phyloP scores from a whole-genome alignment of 2,113 vertebrate species.

The Pseudorasbora parva region DNA sequence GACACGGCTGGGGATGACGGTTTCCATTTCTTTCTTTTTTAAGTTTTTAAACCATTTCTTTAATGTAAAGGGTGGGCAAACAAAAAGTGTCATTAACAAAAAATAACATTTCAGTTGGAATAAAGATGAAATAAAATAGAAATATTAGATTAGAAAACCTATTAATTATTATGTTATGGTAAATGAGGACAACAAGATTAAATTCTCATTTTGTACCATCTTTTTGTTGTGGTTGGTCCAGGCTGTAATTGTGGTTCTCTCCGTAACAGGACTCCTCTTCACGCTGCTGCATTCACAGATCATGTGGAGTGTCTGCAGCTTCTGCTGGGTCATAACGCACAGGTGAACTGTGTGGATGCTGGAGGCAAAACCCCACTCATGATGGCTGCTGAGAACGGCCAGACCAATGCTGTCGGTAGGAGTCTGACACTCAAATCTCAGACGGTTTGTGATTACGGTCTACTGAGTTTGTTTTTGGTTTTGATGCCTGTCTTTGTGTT shows the following conservation, averaged over 20 bases:
- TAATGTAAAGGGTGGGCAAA: neutral
- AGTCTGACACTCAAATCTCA: neutral
- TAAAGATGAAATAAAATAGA: neutral
- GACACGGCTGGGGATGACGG: neutral
- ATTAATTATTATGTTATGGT: neutral
- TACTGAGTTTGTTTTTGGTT: neutral
- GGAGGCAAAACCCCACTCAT: slow-evolving; percentile 94
- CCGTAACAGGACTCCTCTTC: slow-evolving; percentile 86
- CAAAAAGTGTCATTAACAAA: neutral
- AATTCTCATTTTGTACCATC: too few relatives aligned
- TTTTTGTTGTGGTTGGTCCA: neutral
- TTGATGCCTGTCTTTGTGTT: slow-evolving; percentile 13
- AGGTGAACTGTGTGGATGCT: slow-evolving; percentile 88
- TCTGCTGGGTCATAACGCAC: slow-evolving; percentile 93
- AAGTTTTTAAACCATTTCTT: neutral
- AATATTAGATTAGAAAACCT: neutral
- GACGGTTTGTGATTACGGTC: neutral
- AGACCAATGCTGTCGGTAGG: slow-evolving; percentile 95
- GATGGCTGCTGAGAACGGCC: slow-evolving; percentile 98
- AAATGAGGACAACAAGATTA: neutral
- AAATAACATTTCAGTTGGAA: neutral
- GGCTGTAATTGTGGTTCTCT: neutral
- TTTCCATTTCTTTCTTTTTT: neutral
- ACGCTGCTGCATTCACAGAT: slow-evolving; percentile 96
- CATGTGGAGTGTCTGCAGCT: slow-evolving; percentile 97